Conservation (phyloP, 1,140 invertebrate genomes). For the Trichonephila clavata region DNA sequence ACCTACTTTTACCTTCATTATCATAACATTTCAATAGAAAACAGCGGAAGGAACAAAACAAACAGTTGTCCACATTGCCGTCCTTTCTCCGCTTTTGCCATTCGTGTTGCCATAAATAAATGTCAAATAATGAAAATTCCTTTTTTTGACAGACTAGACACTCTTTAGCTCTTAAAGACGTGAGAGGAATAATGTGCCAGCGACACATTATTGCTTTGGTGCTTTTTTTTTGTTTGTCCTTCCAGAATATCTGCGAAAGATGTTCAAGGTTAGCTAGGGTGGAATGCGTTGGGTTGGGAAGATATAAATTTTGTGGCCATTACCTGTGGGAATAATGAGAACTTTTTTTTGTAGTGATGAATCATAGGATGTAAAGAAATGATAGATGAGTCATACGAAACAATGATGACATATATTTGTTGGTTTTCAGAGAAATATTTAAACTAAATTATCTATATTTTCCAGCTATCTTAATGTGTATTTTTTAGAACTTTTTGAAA, state of each 20-base stretch:
- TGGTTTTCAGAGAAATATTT: background rate
- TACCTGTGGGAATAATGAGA: background rate
- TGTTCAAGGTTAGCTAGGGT: background rate
- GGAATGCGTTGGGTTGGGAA: background rate
- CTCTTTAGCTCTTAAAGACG: constrained; percentile 3
- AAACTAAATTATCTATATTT: too few relatives aligned
- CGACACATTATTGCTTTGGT: background rate
- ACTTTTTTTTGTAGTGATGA: background rate
- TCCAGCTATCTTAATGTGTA: too few relatives aligned
- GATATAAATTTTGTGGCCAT: background rate
- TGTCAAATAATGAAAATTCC: constrained; percentile 17
- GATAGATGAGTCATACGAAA: background rate
- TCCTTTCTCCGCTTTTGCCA: background rate
- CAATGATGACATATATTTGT: background rate
- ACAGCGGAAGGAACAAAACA: background rate
- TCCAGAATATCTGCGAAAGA: background rate
- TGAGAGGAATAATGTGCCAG: background rate
- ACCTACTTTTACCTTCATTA: constrained; percentile 8
- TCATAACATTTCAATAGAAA: background rate
- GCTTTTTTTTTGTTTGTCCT: background rate
- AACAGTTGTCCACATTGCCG: background rate
- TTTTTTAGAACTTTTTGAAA: too few relatives aligned
- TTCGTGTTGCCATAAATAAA: background rate
- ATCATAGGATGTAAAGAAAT: background rate
- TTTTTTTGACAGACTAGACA: constrained; percentile 6